phyloP scores from a whole-genome alignment of 2,113 vertebrate genomes.

The Pardalotus punctatus region DNA sequence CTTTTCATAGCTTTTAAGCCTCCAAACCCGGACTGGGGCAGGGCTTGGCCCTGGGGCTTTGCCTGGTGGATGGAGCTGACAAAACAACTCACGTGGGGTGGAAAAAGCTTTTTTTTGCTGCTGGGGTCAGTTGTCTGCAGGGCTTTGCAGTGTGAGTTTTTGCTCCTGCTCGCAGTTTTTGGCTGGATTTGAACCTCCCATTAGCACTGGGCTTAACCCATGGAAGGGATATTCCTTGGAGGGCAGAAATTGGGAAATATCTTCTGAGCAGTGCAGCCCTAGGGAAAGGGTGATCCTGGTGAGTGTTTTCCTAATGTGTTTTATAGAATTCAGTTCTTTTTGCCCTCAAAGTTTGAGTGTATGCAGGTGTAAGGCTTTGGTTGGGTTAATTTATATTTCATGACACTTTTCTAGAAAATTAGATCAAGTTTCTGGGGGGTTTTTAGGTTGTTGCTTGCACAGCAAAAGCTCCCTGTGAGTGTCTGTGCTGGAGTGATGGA shows the following conservation, averaged over 20 bases:
- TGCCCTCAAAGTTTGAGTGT: neutral
- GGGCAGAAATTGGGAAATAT: neutral
- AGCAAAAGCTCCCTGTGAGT: neutral
- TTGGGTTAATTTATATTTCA: neutral
- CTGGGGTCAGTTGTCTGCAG: rapidly evolving
- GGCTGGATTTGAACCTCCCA: neutral
- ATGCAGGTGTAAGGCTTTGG: neutral
- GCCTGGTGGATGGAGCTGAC: neutral
- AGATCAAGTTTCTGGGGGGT: neutral
- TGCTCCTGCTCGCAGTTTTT: neutral
- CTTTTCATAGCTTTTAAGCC: too few species aligned
- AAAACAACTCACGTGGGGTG: neutral
- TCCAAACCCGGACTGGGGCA: neutral
- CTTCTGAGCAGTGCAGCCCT: neutral
- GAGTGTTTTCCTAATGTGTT: neutral
- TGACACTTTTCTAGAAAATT: neutral
- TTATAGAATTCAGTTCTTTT: neutral
- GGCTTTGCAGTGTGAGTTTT: rapidly evolving
- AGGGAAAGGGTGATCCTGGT: neutral
- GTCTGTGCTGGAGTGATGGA: neutral
- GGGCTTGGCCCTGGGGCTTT: neutral
- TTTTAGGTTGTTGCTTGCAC: neutral
- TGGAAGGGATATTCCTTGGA: neutral
- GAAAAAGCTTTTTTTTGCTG: neutral
- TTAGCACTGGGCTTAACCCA: neutral